Conservation (phyloP, 1,140 invertebrate species). For the Drosophila prosaltans region DNA sequence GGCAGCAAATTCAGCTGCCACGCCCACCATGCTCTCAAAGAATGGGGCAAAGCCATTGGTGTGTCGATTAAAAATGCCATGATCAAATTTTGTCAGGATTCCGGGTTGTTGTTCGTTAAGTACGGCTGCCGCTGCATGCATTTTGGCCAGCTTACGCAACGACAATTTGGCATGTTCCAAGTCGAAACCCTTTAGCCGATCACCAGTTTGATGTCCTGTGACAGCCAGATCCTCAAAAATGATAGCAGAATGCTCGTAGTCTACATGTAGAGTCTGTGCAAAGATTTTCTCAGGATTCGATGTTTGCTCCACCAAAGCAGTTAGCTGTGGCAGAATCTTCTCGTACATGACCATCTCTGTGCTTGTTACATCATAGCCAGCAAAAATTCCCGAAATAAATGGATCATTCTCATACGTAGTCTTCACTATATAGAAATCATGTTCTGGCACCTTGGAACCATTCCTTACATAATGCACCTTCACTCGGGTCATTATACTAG, state of each 20-base stretch:
- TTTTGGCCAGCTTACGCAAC: slow-evolving; percentile 85
- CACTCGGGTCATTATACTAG: slow-evolving; percentile 77
- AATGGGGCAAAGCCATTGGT: slow-evolving; percentile 52
- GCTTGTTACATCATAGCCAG: slow-evolving; percentile 54
- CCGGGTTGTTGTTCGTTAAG: slow-evolving; percentile 65
- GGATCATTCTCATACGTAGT: slow-evolving; percentile 73
- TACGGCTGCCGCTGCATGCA: slow-evolving; percentile 84
- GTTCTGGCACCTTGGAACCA: slow-evolving; percentile 33
- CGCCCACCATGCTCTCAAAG: slow-evolving; percentile 50
- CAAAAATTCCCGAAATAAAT: slow-evolving; percentile 53
- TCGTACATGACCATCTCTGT: slow-evolving; percentile 81
- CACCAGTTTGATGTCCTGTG: slow-evolving; percentile 84
- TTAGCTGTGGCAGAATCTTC: slow-evolving; percentile 67
- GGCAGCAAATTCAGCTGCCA: slow-evolving; percentile 45
- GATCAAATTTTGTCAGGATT: slow-evolving; percentile 57
- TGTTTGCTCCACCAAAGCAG: slow-evolving; percentile 40
- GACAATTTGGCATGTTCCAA: slow-evolving; percentile 83
- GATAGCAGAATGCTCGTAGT: slow-evolving; percentile 72
- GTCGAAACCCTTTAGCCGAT: slow-evolving; percentile 84
- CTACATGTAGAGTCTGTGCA: slow-evolving; percentile 71
- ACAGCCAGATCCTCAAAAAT: slow-evolving; percentile 85
- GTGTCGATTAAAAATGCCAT: slow-evolving; percentile 72
- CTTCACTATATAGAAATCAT: slow-evolving; percentile 70
- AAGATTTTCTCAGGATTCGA: slow-evolving; percentile 66
- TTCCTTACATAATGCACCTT: slow-evolving; percentile 41